Evolutionary conservation across 1,140 invertebrate species (phyloP), one percentile per base, ranked within the genome.

Genomic region (Pectinophora gossypiella): DNA sequence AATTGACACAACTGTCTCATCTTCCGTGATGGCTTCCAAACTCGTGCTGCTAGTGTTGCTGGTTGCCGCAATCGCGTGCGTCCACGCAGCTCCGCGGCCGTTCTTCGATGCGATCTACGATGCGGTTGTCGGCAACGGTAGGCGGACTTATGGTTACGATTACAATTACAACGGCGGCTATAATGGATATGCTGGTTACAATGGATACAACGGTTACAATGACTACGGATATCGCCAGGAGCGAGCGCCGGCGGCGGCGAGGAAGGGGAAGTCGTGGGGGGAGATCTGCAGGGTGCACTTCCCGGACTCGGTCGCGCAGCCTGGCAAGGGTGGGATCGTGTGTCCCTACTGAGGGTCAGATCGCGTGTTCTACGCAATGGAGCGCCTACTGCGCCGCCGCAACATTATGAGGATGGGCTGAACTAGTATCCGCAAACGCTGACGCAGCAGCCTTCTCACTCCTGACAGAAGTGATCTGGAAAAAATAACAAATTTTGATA

Each of bases 301-400:
- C 44, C 77, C 85, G 1, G 80, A 87, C 46, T 65, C 85, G 0
- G 63, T 61, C 10, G 77, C 71, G n/a, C 43, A 72, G 4, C 83
- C 83, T 0, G 83, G 83, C 0, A 56, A 68, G n/a, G 73, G 72
- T 1, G 81, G 81, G 2, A 72, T 86, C 54, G 64, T 82, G 20
- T 86, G 83, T 47, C 83, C 81, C 46, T 84, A 82, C 72, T 86
- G 83, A 86, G 81, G 77, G 73, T 83, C 81, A 63, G 74, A 77
- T 75, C 83, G 83, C 83, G 83, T 85, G 83, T 85, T 86, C 83
- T 85, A 86, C 83, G 81, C 83, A 70, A 75, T 86, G 79, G 72
- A 84, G 72, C 74, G 79, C 36, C 61, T 86, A 59, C 80, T 86
- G 56, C 75, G 80, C 47, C 76, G 83, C 60, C 72, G 82, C 45